Base-by-base conservation (phyloP, 2,797 vertebrate genomes). In the Alfaro cultratus region DNA sequence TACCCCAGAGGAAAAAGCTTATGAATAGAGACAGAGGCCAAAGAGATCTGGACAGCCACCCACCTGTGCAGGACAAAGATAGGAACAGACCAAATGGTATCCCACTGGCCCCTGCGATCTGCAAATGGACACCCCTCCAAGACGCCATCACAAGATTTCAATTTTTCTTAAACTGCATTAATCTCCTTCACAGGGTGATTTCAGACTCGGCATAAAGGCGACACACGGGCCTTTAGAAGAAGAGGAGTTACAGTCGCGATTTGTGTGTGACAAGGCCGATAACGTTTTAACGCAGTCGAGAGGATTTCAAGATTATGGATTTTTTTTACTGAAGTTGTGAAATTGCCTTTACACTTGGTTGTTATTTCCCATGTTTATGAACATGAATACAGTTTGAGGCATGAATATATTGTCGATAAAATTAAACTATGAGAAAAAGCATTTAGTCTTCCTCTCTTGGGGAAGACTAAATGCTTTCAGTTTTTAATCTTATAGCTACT, bases 21-120 rank as follows among this genome's bases (percentile, higher is more conserved):
- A 71, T 71, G 68, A 41, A 78, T 49, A 55, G 64, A 60, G 51
- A 60, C 51, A 49, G 43, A 76, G 75, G 82, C 79, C 31, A 71
- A 49, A 31, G 62, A 82, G 78, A 89, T 81, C 77, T 81, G 80
- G 81, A 77, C 74, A 73, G 49, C 91, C 90, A 83, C 83, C 85
- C 84, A 91, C 89, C 89, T 87, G 81, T 82, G 88, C 82, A 49
- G 82, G 77, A 75, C 82, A 83, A 80, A 89, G 91, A 94, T 88
- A 88, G 79, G 64, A 83, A 85, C 74, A 77, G 74, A 88, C 80
- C 83, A 75, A 87, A 88, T 80, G 80, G 89, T 82, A 77, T 80
- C 89, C 86, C 51, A 29, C 77, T 43, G 80, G 83, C 88, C 57
- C 72, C 83, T 73, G 87, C 77, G 71, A 88, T 85, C 88, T 85